phyloP scores from a whole-genome alignment of 2,113 vertebrate genomes.

The Cryptotis parvus region DNA sequence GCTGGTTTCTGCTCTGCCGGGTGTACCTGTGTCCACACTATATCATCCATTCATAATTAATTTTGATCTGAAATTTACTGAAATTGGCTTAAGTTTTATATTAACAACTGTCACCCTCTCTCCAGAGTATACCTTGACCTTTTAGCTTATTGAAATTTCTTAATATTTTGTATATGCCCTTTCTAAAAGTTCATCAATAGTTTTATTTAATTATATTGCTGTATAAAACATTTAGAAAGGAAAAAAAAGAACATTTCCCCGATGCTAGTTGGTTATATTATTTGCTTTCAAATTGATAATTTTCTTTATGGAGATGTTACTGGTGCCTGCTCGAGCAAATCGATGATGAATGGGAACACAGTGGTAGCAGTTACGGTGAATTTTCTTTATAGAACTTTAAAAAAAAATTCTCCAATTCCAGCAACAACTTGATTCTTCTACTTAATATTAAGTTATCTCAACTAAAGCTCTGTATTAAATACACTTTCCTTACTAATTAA shows the following conservation, averaged over 20 bases:
- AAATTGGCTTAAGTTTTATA: background rate
- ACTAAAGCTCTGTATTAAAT: constrained; percentile 68
- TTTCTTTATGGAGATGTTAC: too few species aligned
- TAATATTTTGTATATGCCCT: background rate
- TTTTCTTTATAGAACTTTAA: background rate
- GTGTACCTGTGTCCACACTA: too few species aligned
- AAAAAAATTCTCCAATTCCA: constrained; percentile 7
- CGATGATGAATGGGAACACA: too few species aligned
- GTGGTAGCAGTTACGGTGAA: too few species aligned
- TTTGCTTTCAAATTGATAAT: constrained; percentile 55
- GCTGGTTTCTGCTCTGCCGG: too few species aligned
- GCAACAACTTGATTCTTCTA: constrained; percentile 41
- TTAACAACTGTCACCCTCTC: background rate
- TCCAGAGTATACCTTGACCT: background rate
- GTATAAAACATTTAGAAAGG: background rate
- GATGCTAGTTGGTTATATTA: background rate
- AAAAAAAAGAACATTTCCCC: background rate
- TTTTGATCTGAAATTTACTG: background rate
- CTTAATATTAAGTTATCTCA: constrained; percentile 59
- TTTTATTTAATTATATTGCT: background rate
- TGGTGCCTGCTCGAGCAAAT: too few species aligned
- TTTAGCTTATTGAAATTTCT: background rate
- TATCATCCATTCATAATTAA: too few species aligned
- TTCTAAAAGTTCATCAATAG: background rate
- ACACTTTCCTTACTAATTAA: constrained; percentile 82